Base-by-base conservation (phyloP, 2,888 invertebrate genomes). In the Pandemis heparana region DNA sequence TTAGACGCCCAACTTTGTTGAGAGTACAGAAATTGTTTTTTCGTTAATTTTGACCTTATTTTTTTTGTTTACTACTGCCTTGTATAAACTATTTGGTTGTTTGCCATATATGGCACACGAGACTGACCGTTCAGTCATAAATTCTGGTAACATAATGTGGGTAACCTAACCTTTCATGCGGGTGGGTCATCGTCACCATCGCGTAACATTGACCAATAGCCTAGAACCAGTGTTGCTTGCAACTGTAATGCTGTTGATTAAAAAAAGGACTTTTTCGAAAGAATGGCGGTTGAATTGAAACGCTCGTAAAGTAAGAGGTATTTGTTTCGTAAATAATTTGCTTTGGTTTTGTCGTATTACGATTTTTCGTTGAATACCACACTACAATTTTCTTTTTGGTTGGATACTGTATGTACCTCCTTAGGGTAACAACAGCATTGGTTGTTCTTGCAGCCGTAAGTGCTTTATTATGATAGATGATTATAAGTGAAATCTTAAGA, bases 1-100 rank as follows among this genome's bases (percentile, higher is more conserved):
- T 82, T 72, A 79, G 82, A 81, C 83, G 83, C 82, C 84, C 80
- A 79, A 80, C 77, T 77, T 83, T 85, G 68, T 74, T 70, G 70
- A 69, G 74, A 61, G 74, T 74, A 74, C 74, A 74, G 74, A 65
- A 65, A 70, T 48, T 61, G 63, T 14, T 71, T 38, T 62, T 56
- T 68, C 68, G 9, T 60, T 70, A 18, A 48, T 23, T 65, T 18
- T 46, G 23, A 16, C 23, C 12, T n/a, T 60, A 46, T 23, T n/a
- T 18, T 14, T 48, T 46, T 1, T 2, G 23, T 32, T 32, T 9
- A 48, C 9, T 23, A 12, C 23, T 10, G 12, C 5, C n/a, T 23
- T 23, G 10, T 12, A 43, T 3, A 43, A 32, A 12, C 43, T 43
- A 43, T 43, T 43, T 43, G 5, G 12, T 43, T 9, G 16, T 18